Percentiles rank a stretch among this genome's conserved stretches.
Evolutionary conservation across 1,140 invertebrate species (phyloP).

Genomic region (Euura saliciscinereae): DNA sequence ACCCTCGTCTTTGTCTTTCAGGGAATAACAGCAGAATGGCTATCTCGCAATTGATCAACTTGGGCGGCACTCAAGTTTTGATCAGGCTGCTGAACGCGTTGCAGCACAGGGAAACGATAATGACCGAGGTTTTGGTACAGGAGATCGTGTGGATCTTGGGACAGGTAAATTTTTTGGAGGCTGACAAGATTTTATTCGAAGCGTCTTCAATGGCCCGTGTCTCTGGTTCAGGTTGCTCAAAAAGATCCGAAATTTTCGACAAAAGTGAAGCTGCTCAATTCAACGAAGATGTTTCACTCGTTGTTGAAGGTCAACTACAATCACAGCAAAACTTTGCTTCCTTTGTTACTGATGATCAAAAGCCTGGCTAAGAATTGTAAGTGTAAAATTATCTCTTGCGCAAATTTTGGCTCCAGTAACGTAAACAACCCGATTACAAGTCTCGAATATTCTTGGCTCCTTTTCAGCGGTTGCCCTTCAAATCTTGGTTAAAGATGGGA

Average conservation of each 20-base stretch:
- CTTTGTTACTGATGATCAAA: conserved; percentile 68
- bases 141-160: conserved; percentile 59
- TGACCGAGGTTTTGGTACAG: conserved; percentile 53
- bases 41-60: conserved; percentile 53
- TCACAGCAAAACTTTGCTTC: conserved; percentile 65
- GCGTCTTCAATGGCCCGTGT: conserved; percentile 4
- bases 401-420: neutral
- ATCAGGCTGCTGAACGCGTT: conserved; percentile 55
- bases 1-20: conserved; percentile 47
- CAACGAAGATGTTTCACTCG: conserved; percentile 66
- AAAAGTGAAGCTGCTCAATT: conserved; percentile 65
- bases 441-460: conserved; percentile 26
- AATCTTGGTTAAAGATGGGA: conserved; percentile 68
- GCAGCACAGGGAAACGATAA: conserved; percentile 47
- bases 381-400: conserved; percentile 28
- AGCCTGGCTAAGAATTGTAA: conserved; percentile 69
- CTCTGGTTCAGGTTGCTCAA: conserved; percentile 56
- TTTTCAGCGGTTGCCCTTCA: conserved; percentile 66
- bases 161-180: conserved; percentile 48
- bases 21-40: conserved; percentile 49
- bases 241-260: conserved; percentile 67
- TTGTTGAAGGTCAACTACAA: conserved; percentile 67
- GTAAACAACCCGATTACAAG: conserved; percentile 8
- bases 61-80: conserved; percentile 55
- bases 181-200: conserved; percentile 20